Evolutionary conservation across 2,113 vertebrate genomes (phyloP).

Genomic region (Hyperopisus bebe): DNA sequence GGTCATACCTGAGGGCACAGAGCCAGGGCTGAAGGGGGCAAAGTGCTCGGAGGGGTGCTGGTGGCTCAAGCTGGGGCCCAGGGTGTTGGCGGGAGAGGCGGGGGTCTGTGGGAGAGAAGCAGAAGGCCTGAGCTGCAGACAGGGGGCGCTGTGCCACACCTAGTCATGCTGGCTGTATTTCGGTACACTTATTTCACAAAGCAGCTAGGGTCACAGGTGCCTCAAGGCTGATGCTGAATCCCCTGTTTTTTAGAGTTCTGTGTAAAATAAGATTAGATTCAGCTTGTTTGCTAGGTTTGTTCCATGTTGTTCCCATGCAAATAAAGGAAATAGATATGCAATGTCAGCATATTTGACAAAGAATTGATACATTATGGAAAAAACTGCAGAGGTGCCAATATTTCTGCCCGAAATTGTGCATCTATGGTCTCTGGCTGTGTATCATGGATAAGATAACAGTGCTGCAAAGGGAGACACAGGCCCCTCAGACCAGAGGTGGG

Average conservation of each 20-base stretch:
- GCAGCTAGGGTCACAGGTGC: not conserved
- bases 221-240: not conserved
- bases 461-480: not conserved
- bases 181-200: not conserved
- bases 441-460: not conserved
- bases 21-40: constrained; percentile 83
- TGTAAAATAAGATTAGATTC: not conserved
- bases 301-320: not conserved
- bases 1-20: constrained; percentile 92
- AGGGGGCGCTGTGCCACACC: not conserved
- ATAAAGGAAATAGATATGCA: not conserved
- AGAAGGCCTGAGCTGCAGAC: not conserved
- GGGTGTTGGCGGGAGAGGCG: constrained; percentile 91
- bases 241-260: not conserved
- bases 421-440: not conserved
- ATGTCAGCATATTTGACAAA: not conserved
- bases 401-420: not conserved
- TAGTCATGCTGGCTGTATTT: not conserved
- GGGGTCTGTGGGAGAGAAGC: constrained; percentile 68
- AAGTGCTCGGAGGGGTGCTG: constrained; percentile 85
- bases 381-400: not conserved
- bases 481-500: not conserved
- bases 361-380: not conserved
- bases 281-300: not conserved
- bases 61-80: constrained; percentile 83